Conservation (phyloP, 2,888 invertebrate genomes). For the Lasioglossum leucozonium region DNA sequence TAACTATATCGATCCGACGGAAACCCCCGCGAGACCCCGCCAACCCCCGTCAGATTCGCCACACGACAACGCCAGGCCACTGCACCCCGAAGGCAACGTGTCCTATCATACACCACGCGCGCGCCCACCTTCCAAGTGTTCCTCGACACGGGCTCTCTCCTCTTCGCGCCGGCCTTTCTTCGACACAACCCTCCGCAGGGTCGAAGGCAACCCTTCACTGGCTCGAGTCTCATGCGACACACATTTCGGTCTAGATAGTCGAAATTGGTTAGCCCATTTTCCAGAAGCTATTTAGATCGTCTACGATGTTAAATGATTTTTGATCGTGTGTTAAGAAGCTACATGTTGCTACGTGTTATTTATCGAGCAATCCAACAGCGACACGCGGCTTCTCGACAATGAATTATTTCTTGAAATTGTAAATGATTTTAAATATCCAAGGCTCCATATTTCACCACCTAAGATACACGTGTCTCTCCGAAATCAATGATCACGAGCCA, state of each 20-base stretch:
- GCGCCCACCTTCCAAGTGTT: constrained; percentile 25
- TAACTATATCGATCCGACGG: constrained; percentile 81
- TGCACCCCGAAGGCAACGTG: constrained; percentile 80
- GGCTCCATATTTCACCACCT: neutral
- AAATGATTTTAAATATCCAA: no score
- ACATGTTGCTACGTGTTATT: no score
- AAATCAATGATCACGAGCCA: neutral
- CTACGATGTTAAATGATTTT: neutral
- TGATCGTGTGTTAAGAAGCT: neutral
- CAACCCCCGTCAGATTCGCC: constrained; percentile 55
- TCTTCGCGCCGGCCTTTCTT: neutral
- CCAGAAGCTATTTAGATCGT: neutral
- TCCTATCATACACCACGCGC: constrained; percentile 67
- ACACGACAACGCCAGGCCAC: constrained; percentile 79
- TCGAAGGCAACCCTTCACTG: neutral
- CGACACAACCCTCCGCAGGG: neutral
- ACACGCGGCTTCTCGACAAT: no score
- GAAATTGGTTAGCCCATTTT: neutral
- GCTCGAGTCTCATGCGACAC: neutral
- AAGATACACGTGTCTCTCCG: neutral
- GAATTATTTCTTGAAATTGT: no score
- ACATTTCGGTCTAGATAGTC: neutral
- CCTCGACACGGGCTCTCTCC: neutral
- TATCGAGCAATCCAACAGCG: no score
- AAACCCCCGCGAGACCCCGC: constrained; percentile 42